Evolutionary conservation across 2,797 vertebrate species (phyloP).

Genomic region (Sparidentex hasta): DNA sequence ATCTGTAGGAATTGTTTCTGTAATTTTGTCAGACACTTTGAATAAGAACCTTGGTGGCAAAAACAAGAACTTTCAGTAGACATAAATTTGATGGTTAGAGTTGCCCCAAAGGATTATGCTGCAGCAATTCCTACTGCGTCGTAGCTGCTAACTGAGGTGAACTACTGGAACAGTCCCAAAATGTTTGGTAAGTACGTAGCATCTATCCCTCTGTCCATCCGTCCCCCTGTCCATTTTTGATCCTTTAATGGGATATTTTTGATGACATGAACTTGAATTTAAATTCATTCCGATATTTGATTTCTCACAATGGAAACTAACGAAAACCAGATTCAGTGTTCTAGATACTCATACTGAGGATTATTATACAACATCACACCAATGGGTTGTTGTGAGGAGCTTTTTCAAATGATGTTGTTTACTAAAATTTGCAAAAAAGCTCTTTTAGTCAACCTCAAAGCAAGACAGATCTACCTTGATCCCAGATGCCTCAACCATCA

Average conservation of each 20-base stretch:
- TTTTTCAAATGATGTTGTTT: background rate
- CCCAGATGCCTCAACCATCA: background rate
- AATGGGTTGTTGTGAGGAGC: background rate
- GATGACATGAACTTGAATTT: background rate
- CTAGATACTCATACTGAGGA: background rate
- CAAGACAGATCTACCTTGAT: background rate
- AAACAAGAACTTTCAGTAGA: no score
- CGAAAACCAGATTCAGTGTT: background rate
- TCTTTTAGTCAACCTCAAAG: background rate
- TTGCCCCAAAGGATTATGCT: no score
- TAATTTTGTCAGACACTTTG: no score
- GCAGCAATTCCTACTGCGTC: no score
- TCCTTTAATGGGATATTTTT: constrained; percentile 3
- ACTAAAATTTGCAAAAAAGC: background rate
- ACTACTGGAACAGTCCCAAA: no score
- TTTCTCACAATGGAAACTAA: background rate
- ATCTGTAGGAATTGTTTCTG: no score
- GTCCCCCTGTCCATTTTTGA: background rate
- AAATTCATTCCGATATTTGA: background rate
- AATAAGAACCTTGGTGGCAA: no score
- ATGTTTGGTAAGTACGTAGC: no score
- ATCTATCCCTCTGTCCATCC: no score
- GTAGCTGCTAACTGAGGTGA: no score
- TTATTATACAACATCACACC: background rate
- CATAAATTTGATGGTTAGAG: no score